These are phyloP conservation scores for human DNA, from an alignment of 2,113 vertebrate species.

Conservation along the genomic window GRCh38 chr11:127124001-127124500, in stretches of 20 bases:
- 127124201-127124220: not conserved
- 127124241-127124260: not conserved
- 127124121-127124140: not conserved
- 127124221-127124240: not conserved
- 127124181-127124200: not conserved
- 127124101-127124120: not conserved
- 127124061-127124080: not conserved
- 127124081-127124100: not conserved
- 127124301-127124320: not conserved
- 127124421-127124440: fast-evolving
- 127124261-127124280: not conserved
- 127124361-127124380: not conserved
- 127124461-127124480: no score
- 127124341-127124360: not conserved
- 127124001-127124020: not conserved
- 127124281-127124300: not conserved
- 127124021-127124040: not conserved
- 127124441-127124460: not conserved
- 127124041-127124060: not conserved
- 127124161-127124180: not conserved
- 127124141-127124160: not conserved
- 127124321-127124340: not conserved
- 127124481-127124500: fast-evolving
- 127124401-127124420: not conserved
- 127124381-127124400: not conserved